phyloP scores from a whole-genome alignment of 2,113 vertebrate genomes.

The Fukomys damarensis region DNA sequence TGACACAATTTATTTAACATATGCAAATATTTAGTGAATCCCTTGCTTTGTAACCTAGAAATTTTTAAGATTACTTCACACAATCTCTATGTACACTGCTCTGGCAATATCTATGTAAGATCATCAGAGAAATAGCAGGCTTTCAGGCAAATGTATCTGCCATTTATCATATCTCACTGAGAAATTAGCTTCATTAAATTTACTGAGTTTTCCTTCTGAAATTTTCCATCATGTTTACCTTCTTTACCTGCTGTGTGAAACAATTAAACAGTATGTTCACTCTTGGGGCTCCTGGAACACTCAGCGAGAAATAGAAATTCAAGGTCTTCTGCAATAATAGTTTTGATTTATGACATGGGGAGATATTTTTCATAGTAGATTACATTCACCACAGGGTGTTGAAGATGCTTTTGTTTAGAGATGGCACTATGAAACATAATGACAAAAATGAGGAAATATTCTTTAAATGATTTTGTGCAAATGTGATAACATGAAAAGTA shows the following conservation, averaged over 20 bases:
- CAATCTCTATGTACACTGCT: neutral
- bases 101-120: neutral
- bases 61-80: constrained; percentile 23
- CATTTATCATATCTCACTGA: constrained; percentile 54
- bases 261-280: constrained; percentile 15
- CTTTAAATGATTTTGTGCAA: neutral
- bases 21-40: neutral
- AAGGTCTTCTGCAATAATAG: neutral
- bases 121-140: neutral
- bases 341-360: constrained; percentile 38
- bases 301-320: neutral
- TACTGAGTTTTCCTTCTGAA: constrained; percentile 39
- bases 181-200: constrained; percentile 67
- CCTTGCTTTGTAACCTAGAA: neutral
- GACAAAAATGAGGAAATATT: neutral
- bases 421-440: neutral
- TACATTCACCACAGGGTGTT: neutral
- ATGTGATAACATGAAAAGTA: neutral
- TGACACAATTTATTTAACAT: neutral
- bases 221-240: constrained; percentile 52
- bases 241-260: constrained; percentile 22
- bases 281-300: neutral
- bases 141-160: constrained; percentile 40
- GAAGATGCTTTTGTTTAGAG: neutral
- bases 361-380: neutral